Evolutionary conservation across 2,797 vertebrate genomes (phyloP).

Genomic region (Chelon auratus): DNA sequence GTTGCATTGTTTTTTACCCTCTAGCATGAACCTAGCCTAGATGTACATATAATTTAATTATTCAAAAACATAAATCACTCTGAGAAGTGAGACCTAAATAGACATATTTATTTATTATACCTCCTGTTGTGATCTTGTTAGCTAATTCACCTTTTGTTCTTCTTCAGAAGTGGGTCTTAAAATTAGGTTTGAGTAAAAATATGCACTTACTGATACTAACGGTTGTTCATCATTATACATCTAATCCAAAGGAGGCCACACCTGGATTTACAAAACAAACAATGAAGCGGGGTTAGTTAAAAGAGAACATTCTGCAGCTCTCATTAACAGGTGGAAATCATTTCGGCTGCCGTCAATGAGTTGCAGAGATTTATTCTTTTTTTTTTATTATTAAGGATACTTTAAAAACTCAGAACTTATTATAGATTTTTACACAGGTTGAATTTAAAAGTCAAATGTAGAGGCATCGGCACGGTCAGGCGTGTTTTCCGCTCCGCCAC

Average conservation of each 20-base stretch:
- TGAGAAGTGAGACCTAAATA: conserved; percentile 18
- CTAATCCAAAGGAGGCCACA: not conserved
- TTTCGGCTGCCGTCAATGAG: not conserved
- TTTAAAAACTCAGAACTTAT: not conserved
- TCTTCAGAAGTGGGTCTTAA: not conserved
- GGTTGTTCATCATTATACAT: not conserved
- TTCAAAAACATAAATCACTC: conserved; percentile 20
- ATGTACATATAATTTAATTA: conserved; percentile 18
- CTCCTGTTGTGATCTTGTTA: conserved; percentile 18
- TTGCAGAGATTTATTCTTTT: not conserved
- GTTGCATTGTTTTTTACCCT: conserved; percentile 12
- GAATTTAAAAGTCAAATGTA: conserved; percentile 39
- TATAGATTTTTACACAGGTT: not conserved
- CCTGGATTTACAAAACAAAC: not conserved
- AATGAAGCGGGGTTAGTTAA: not conserved
- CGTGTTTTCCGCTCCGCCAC: conserved; percentile 33
- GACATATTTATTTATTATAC: conserved; percentile 16
- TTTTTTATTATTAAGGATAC: not conserved
- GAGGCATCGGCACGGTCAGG: conserved; percentile 7
- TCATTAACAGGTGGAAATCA: not conserved
- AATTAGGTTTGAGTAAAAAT: not conserved
- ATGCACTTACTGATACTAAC: not conserved
- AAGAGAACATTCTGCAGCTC: not conserved
- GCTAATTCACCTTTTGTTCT: conserved; percentile 2
- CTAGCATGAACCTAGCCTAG: conserved; percentile 15